Evolutionary conservation across 2,888 invertebrate species (phyloP), one percentile per base, ranked within the genome.

Genomic region (Pheosia tremula): DNA sequence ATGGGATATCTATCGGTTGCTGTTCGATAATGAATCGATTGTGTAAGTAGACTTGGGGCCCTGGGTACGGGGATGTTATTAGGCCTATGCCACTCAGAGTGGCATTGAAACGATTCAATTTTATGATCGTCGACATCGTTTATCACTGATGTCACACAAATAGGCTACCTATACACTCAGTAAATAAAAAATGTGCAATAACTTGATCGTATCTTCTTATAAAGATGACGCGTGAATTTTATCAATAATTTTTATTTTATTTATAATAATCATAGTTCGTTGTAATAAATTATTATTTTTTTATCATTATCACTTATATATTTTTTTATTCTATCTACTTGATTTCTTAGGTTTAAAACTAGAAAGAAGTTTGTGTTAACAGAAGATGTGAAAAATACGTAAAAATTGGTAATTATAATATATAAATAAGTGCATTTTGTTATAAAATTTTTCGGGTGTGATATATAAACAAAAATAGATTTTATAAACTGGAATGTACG

Each of bases 311-410:
- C 75, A 79, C 70, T 78, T 79, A 79, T 73, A 74, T 70, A 75
- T 80, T 81, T 80, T 82, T 81, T 83, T 81, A 71, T 76, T 83
- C 88, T 91, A 91, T 86, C 90, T 91, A 91, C 81, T 82, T 72
- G 77, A 81, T 79, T 74, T 82, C 82, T 86, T 85, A 82, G 80
- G 81, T 80, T 82, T 85, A 81, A 84, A 84, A 85, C 80, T 85
- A 83, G 64, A 72, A 68, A 72, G 45, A 59, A 59, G 49, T 66
- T 70, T 75, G 71, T 74, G 63, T 64, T 60, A 62, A 62, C 62
- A 68, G 65, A n/a, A 47, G 38, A 58, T 64, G 61, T 63, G 57
- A 68, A 79, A 70, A 77, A 74, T 71, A 78, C 69, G 68, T 66
- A 66, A 67, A 63, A 71, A 85, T 87, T 82, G 82, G 68, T 80